A percentile compares a stretch with the other conserved stretches of the same genome.
These are phyloP conservation scores for Cyanistes caeruleus DNA, from an alignment of 2,113 vertebrate species.

Conservation along the genomic window DNA sequence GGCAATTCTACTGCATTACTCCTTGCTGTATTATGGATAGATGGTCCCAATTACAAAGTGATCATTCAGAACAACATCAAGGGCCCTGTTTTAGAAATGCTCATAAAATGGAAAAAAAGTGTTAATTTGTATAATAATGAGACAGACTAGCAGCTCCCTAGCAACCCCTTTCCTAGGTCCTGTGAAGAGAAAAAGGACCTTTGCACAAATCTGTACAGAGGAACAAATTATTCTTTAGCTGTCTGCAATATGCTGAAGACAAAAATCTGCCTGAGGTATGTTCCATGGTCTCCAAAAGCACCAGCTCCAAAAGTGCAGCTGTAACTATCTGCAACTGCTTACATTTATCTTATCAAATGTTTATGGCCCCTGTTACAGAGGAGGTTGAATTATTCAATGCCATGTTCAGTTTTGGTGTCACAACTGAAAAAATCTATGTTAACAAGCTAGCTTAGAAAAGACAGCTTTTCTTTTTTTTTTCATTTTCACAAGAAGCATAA, in stretches of 20 bases:
- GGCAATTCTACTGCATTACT: background rate
- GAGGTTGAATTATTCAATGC: background rate
- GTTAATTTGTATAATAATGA: background rate
- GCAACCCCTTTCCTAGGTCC: background rate
- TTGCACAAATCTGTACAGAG: background rate
- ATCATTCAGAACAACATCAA: background rate
- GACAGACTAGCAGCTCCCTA: background rate
- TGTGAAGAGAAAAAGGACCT: background rate
- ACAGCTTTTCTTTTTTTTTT: background rate
- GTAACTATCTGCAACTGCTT: background rate
- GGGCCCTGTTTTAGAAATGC: background rate
- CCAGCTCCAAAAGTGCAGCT: background rate
- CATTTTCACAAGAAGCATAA: background rate
- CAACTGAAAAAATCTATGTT: background rate
- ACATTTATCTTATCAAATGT: background rate
- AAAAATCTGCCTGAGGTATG: background rate
- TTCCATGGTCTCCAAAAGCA: background rate
- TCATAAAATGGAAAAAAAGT: accelerated
- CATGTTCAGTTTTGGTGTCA: background rate
- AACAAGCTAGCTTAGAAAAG: background rate
- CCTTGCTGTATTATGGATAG: background rate
- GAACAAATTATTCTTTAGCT: background rate
- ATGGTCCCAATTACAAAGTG: background rate
- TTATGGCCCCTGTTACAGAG: background rate
- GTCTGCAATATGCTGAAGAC: background rate